Evolutionary conservation across 1,140 invertebrate species (phyloP), one percentile per base, ranked within the genome.

Genomic region (Trichonephila clavipes): DNA sequence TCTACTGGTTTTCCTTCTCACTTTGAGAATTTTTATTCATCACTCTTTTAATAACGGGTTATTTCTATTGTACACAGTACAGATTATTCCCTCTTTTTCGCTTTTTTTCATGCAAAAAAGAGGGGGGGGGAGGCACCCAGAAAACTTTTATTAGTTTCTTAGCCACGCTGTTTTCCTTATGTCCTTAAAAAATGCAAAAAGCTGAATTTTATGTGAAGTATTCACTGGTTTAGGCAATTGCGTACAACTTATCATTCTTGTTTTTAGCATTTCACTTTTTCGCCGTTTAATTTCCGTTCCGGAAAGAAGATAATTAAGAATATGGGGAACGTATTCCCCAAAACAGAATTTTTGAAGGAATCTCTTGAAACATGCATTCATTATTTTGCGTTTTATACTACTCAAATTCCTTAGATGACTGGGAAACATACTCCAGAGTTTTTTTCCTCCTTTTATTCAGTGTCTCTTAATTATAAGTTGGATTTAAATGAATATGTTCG

Each of bases 241-340:
- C 64, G 24, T 21, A 69, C 21, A 69, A 69, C 64, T 24, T 69
- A 8, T 24, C 64, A 69, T 69, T 69, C 24, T n/a, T 69, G 64
- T 69, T 69, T 69, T 24, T 69, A 24, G 12, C 21, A 24, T 69
- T 12, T 21, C 64, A 24, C 64, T 24, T n/a, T 24, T 69, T 69
- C 64, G 7, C 8, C 21, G 21, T 69, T 69, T 69, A 69, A 69
- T 69, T 69, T 69, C 64, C 64, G 64, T 12, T 24, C 7, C 64
- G 64, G 64, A 69, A 69, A 69, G 64, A 69, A 69, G 64, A 69
- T 69, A 69, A 69, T 69, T 69, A 69, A 69, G 64, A 69, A 69
- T 69, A 69, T 28, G 64, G 64, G 24, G 64, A 69, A 69, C n/a
- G 7, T 10, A 24, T 69, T 28, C 64, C 19, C 21, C 8, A 69